Percentiles rank a stretch among this genome's conserved stretches.
Evolutionary conservation across 2,888 invertebrate genomes (phyloP).

Genomic region (Stenoptilia bipunctidactyla): DNA sequence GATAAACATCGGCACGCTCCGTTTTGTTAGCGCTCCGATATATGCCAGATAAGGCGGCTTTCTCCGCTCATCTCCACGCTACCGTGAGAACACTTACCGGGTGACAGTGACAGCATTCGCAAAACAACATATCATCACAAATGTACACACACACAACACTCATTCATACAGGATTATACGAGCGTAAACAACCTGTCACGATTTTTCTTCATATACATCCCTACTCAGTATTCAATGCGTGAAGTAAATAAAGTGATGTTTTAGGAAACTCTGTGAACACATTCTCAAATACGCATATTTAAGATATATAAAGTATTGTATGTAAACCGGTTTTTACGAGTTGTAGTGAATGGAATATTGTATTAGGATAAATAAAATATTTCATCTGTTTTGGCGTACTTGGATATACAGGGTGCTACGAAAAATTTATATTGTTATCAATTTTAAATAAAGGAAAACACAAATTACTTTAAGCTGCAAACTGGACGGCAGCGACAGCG

Average conservation of each 20-base stretch:
- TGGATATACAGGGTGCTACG: too few species aligned
- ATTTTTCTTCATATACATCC: background rate
- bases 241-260: constrained; percentile 2
- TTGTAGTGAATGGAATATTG: background rate
- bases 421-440: too few species aligned
- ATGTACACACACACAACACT: constrained; percentile 23
- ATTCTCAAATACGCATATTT: background rate
- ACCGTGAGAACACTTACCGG: constrained; percentile 50
- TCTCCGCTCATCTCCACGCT: constrained; percentile 52
- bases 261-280: constrained; percentile 1
- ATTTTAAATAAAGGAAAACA: too few species aligned
- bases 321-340: background rate
- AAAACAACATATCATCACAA: constrained; percentile 32
- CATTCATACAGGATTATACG: constrained; percentile 2
- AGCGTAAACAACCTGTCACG: background rate
- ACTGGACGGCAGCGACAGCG: too few species aligned
- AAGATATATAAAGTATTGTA: background rate
- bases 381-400: too few species aligned
- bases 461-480: too few species aligned
- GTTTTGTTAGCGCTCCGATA: constrained; percentile 62
- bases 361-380: too few species aligned
- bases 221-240: background rate
- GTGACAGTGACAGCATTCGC: constrained; percentile 34
- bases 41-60: constrained; percentile 54
- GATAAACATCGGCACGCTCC: constrained; percentile 62